Evolutionary conservation across 2,888 invertebrate species (phyloP), one percentile per base, ranked within the genome.

Genomic region (Euplagia quadripunctaria): DNA sequence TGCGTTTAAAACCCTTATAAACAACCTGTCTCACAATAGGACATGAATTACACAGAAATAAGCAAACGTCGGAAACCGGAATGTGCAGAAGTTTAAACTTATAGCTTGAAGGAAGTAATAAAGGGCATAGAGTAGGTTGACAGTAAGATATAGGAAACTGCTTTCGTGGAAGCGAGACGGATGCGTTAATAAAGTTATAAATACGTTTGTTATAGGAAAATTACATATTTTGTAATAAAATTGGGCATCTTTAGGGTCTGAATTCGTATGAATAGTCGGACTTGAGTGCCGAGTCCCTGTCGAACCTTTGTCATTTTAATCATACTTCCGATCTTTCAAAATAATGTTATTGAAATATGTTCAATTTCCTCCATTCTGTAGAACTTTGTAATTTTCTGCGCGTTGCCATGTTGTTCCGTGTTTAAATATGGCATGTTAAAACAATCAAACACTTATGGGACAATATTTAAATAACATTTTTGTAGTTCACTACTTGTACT

Each of bases 221-320:
- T 89, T 87, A 86, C 77, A 76, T 72, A 79, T 77, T 83, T 81
- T 84, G 78, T 85, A 77, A 83, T 89, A 84, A 85, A 91, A 89
- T 82, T 84, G 78, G 65, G 79, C 73, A 77, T 75, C 77, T 80
- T 87, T 92, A 93, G 84, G 87, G 94, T 91, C 81, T 82, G 90
- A 88, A 92, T 89, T 94, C 87, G 87, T 82, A 81, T 88, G 89
- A 81, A 80, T 84, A 76, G 79, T 76, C 70, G 81, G 78, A 85
- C 87, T 85, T 85, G 84, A 89, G 85, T 86, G 85, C 86, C 74
- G 88, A 87, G 84, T 89, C 91, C 91, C 93, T 93, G 94, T 94
- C 94, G 94, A 94, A 95, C 95, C 95, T 95, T 94, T 95, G 95
- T 95, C 95, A 95, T 94, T 94, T 92, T 94, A 94, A 95, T 95